A percentile compares a stretch with the other conserved stretches of the same genome.
Conservation (phyloP, 2,113 vertebrate species). For the Lepisosteus osseus region DNA sequence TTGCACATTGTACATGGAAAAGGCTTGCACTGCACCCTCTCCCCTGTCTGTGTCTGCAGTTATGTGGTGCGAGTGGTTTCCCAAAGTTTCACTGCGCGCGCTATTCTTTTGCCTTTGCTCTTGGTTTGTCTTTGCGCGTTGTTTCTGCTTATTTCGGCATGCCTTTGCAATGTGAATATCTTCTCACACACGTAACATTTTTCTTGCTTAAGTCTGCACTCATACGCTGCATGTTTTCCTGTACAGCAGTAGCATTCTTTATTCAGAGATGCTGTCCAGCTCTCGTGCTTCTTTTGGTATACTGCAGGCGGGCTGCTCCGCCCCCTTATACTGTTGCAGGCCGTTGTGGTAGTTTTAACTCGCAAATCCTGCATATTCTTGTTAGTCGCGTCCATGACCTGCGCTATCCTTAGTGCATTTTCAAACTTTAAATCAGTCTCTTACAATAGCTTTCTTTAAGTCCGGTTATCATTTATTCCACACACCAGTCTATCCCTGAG, state of each 20-base stretch:
- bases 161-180: not conserved
- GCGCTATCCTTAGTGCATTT: slow-evolving; percentile 18
- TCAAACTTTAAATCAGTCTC: slow-evolving; percentile 25
- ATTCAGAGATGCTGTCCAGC: not conserved
- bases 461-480: slow-evolving; percentile 24
- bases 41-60: slow-evolving; percentile 6
- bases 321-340: not conserved
- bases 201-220: slow-evolving; percentile 18
- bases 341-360: not conserved
- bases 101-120: not conserved
- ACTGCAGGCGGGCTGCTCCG: not conserved
- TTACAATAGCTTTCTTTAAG: slow-evolving; percentile 16
- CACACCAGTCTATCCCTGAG: slow-evolving; percentile 27
- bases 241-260: not conserved
- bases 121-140: not conserved
- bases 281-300: not conserved
- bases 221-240: slow-evolving; percentile 8
- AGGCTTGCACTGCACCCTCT: not conserved
- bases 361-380: slow-evolving; percentile 22
- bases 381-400: slow-evolving; percentile 16
- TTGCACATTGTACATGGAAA: slow-evolving; percentile 4
- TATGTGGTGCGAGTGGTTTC: not conserved
- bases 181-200: slow-evolving; percentile 12
- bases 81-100: not conserved
- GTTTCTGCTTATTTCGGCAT: not conserved